Conservation (phyloP, 2,888 invertebrate species). For the Spodoptera picta region DNA sequence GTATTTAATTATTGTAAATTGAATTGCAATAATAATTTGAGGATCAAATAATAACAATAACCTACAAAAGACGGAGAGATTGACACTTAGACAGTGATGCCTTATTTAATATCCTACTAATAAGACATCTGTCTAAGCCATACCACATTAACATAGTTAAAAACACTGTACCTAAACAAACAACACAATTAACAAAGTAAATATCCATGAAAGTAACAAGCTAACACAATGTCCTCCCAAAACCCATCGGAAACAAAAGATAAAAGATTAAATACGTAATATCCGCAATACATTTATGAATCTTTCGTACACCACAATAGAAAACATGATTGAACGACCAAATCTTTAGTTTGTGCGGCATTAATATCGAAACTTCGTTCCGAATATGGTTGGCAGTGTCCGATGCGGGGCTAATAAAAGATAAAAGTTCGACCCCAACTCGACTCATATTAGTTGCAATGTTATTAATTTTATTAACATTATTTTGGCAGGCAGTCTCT, state of each 20-base stretch:
- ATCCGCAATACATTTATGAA: constrained; percentile 51
- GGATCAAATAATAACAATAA: too few relatives aligned
- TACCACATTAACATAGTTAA: not conserved
- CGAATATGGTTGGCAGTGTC: constrained; percentile 69
- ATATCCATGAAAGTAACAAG: constrained; percentile 27
- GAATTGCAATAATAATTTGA: too few relatives aligned
- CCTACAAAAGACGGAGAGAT: too few relatives aligned
- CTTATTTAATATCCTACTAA: too few relatives aligned
- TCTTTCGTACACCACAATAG: constrained; percentile 44
- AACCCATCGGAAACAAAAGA: constrained; percentile 37
- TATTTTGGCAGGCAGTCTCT: constrained; percentile 2
- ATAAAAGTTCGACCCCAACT: constrained; percentile 70
- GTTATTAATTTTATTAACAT: constrained; percentile 56
- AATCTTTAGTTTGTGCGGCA: constrained; percentile 56
- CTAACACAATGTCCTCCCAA: constrained; percentile 38
- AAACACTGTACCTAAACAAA: constrained; percentile 2
- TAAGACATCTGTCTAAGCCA: too few relatives aligned
- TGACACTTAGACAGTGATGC: too few relatives aligned
- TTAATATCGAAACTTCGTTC: constrained; percentile 74
- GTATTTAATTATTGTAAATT: too few relatives aligned
- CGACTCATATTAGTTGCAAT: constrained; percentile 63
- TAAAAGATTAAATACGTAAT: constrained; percentile 51
- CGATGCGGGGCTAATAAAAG: constrained; percentile 70
- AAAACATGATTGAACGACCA: constrained; percentile 47
- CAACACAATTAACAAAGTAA: constrained; percentile 29